A percentile compares a stretch with the other conserved stretches of the same genome.
phyloP scores from a whole-genome alignment of 2,888 invertebrate genomes.

The Caradrina kadenii region DNA sequence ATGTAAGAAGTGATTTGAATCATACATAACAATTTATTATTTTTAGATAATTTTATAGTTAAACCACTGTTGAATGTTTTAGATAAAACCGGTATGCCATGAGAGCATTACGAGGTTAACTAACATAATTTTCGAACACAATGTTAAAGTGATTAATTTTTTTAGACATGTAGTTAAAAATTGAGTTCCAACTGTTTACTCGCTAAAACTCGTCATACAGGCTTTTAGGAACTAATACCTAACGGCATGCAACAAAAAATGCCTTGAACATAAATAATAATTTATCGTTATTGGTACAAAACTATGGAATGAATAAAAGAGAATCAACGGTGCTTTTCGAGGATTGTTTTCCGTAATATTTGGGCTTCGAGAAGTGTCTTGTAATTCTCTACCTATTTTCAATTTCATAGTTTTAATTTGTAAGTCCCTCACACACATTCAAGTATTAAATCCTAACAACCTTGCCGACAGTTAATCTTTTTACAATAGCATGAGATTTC shows the following conservation, averaged over 20 bases:
- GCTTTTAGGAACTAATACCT: slow-evolving; percentile 8
- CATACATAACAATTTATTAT: too few relatives aligned
- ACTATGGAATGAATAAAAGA: too few relatives aligned
- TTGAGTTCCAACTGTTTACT: slow-evolving; percentile 8
- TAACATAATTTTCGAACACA: not conserved
- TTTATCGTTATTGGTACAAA: not conserved
- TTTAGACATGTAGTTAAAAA: not conserved
- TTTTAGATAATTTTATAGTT: too few relatives aligned
- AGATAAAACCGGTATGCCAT: too few relatives aligned
- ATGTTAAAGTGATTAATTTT: not conserved
- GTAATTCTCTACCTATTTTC: not conserved
- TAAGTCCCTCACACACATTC: not conserved
- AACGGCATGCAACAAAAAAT: slow-evolving; percentile 1
- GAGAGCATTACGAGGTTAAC: too few relatives aligned
- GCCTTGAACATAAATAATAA: slow-evolving; percentile 2
- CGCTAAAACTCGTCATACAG: slow-evolving; percentile 20
- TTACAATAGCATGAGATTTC: not conserved
- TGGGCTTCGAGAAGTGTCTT: not conserved
- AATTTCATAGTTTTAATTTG: not conserved
- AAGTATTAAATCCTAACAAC: not conserved
- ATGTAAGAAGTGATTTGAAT: too few relatives aligned
- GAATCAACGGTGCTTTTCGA: too few relatives aligned
- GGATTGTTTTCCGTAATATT: not conserved
- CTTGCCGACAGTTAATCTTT: not conserved
- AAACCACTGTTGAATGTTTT: too few relatives aligned